Conservation (phyloP, 2,113 vertebrate species). For the Tauraco erythrolophus region DNA sequence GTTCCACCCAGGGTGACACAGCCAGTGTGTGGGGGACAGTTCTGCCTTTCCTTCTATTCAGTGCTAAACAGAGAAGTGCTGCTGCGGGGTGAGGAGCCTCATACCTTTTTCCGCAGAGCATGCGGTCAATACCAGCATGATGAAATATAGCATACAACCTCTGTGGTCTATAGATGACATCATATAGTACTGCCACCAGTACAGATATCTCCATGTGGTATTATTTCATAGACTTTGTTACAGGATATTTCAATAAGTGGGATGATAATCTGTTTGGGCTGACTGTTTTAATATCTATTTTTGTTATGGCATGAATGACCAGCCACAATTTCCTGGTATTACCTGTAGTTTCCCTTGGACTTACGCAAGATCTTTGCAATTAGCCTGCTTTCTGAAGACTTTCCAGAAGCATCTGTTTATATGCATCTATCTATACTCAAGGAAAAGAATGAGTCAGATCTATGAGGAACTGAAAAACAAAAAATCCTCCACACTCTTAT, state of each 20-base stretch:
- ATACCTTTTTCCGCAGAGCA: not conserved
- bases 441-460: not conserved
- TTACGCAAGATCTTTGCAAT: not conserved
- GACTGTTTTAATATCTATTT: not conserved
- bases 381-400: not conserved
- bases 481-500: not conserved
- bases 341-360: not conserved
- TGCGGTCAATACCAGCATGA: not conserved
- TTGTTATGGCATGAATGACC: not conserved
- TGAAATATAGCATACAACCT: not conserved
- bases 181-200: not conserved
- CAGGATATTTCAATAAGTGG: not conserved
- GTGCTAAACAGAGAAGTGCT: not conserved
- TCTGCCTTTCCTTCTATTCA: not conserved
- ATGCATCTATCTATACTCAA: not conserved
- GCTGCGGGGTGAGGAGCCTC: not conserved
- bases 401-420: not conserved
- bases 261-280: not conserved
- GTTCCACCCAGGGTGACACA: not conserved
- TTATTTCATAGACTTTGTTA: not conserved
- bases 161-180: not conserved
- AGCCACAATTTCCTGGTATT: not conserved
- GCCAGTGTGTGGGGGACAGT: not conserved
- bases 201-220: rapidly evolving
- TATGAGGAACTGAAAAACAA: not conserved